A percentile compares a stretch with the other conserved stretches of the same genome.
Conservation (phyloP, 2,113 vertebrate genomes). For the Sciurus niger region DNA sequence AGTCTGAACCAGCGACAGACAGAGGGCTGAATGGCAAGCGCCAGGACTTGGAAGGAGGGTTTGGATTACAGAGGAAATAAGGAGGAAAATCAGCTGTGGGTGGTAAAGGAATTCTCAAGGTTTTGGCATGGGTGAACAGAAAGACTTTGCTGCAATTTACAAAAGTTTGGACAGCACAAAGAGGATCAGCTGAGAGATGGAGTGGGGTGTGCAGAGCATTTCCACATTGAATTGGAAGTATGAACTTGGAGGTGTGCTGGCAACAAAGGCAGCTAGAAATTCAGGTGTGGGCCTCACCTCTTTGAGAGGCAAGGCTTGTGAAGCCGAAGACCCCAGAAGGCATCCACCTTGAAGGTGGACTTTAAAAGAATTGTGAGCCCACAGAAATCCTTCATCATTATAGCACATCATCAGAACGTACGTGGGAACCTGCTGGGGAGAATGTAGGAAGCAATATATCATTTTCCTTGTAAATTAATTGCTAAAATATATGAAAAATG, state of each 20-base stretch:
- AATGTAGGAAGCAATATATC: neutral
- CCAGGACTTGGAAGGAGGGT: neutral
- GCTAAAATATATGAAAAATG: neutral
- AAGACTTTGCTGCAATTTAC: neutral
- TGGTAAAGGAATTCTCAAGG: neutral
- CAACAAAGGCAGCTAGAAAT: neutral
- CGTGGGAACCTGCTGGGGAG: neutral
- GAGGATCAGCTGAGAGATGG: neutral
- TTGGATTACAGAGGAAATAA: neutral
- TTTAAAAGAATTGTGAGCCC: neutral
- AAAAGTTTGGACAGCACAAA: neutral
- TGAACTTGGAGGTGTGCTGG: neutral
- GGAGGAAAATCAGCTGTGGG: neutral
- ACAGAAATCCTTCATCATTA: neutral
- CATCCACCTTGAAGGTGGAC: neutral
- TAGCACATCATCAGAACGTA: neutral
- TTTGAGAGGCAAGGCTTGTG: neutral
- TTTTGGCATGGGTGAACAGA: neutral
- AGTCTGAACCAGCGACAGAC: neutral
- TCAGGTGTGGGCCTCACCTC: neutral
- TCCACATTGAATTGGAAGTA: neutral
- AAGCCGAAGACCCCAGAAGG: neutral
- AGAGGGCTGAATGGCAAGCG: neutral
- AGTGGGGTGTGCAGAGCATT: neutral
- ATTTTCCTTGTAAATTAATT: neutral